Evolutionary conservation across 2,888 invertebrate species (phyloP), one percentile per base, ranked within the genome.

Genomic region (Cheilosia scutellata): DNA sequence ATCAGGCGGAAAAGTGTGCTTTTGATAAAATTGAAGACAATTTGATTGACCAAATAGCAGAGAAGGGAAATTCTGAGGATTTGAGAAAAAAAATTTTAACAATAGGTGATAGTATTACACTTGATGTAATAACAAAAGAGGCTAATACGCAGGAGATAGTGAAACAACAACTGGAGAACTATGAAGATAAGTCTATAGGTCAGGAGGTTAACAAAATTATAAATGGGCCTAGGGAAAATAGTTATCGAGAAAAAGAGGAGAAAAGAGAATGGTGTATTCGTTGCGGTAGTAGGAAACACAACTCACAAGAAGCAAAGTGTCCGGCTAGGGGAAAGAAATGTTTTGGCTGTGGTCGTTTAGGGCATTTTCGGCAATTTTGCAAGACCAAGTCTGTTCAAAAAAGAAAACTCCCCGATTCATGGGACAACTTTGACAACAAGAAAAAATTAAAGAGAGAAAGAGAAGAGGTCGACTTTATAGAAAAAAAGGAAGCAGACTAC

Each of bases 11-110:
- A 20, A 20, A 20, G 20, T 90, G 90, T 80, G 72, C 82, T 47
- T 91, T 90, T 87, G 89, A 88, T 11, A 11, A 88, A 88, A 31
- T 58, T 58, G 70, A 58, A 13, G 88, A 88, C 33, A 68, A 88
- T 58, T 57, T 89, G 27, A 88, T 89, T 51, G 88, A 89, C 40
- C 89, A 89, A 79, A 90, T 89, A 29, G 71, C 75, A 37, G 88
- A 88, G 75, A 89, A 89, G 77, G 87, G 89, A 25, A 53, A n/a
- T 5, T 88, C 75, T 55, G 88, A 27, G 25, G 88, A 88, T 77
- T 87, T 88, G 42, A 80, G 76, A 11, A 72, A 72, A 42, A 74
- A 66, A 20, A 80, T 74, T 44, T 66, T 20, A 66, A 66, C 68
- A 31, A 33, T 66, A 16, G 80, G 74, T 25, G 66, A 20, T 72